Evolutionary conservation across 1,140 invertebrate species (phyloP).

Genomic region (Drosophila setifemur): DNA sequence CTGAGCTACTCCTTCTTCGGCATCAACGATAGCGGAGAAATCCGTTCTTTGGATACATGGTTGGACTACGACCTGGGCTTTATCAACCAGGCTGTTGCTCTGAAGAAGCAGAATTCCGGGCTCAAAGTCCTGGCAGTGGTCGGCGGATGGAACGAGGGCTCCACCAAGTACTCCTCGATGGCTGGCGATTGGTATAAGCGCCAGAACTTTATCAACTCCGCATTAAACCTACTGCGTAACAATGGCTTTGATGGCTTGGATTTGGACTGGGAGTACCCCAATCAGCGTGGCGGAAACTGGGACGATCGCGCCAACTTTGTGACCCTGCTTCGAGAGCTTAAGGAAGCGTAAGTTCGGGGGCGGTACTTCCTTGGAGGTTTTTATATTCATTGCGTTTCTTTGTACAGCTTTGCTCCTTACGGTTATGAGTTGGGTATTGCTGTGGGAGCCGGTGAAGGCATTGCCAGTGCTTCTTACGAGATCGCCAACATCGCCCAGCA

Average conservation of each 20-base stretch:
- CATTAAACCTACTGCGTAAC: conserved; percentile 84
- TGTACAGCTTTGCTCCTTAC: conserved; percentile 82
- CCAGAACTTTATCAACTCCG: conserved; percentile 85
- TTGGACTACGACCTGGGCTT: conserved; percentile 72
- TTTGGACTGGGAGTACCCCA: conserved; percentile 92
- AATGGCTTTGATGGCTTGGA: conserved; percentile 91
- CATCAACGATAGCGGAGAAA: conserved; percentile 82
- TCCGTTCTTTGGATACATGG: conserved; percentile 72
- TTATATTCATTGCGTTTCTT: neutral
- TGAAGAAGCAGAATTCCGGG: conserved; percentile 85
- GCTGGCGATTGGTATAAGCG: conserved; percentile 83
- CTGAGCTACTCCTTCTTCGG: conserved; percentile 89
- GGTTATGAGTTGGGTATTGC: conserved; percentile 85
- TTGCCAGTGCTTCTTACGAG: conserved; percentile 85
- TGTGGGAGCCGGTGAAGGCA: conserved; percentile 84
- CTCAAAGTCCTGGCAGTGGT: conserved; percentile 88
- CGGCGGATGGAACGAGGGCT: conserved; percentile 91
- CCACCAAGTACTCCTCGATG: conserved; percentile 86
- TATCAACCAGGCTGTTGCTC: conserved; percentile 83
- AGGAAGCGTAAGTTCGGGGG: conserved; percentile 78
- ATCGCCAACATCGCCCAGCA: conserved; percentile 83
- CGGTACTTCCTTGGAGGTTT: no score
- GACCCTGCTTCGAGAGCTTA: conserved; percentile 84
- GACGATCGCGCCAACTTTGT: conserved; percentile 83
- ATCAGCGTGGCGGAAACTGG: conserved; percentile 85